These are phyloP conservation scores for Neotoxoptera formosana DNA, from an alignment of 1,140 invertebrate genomes.

Conservation along the genomic window DNA sequence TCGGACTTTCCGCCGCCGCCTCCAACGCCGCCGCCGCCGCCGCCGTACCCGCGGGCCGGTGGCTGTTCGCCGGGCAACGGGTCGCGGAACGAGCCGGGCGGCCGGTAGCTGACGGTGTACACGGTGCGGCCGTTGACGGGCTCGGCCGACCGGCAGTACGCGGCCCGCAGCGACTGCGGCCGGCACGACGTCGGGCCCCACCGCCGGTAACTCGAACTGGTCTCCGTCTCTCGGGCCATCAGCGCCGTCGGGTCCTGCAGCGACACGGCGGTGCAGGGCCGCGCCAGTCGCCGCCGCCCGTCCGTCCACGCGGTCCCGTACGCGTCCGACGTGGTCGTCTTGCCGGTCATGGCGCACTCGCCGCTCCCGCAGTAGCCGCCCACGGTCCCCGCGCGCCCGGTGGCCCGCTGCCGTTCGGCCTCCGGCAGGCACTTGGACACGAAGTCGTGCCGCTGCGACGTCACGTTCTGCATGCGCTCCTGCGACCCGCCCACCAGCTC, in stretches of 20 bases:
- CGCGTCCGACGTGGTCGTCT: neutral
- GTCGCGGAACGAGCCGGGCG: slow-evolving; percentile 8
- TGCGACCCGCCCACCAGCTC: neutral
- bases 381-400: neutral
- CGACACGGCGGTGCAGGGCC: neutral
- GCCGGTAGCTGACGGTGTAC: neutral
- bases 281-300: neutral
- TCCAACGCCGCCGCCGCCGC: no score
- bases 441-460: slow-evolving; percentile 35
- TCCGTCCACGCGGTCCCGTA: neutral
- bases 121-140: slow-evolving; percentile 14
- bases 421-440: neutral
- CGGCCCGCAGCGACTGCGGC: neutral
- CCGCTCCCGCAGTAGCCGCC: neutral
- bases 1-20: no score
- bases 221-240: slow-evolving; percentile 16
- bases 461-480: neutral
- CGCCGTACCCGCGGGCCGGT: neutral
- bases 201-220: neutral
- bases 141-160: neutral
- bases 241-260: neutral
- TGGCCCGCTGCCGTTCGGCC: no score
- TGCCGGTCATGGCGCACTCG: neutral
- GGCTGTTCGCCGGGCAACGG: neutral
- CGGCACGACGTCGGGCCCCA: neutral